Evolutionary conservation across 2,888 invertebrate genomes (phyloP), one percentile per base, ranked within the genome.

Genomic region (Lathronympha strigana): DNA sequence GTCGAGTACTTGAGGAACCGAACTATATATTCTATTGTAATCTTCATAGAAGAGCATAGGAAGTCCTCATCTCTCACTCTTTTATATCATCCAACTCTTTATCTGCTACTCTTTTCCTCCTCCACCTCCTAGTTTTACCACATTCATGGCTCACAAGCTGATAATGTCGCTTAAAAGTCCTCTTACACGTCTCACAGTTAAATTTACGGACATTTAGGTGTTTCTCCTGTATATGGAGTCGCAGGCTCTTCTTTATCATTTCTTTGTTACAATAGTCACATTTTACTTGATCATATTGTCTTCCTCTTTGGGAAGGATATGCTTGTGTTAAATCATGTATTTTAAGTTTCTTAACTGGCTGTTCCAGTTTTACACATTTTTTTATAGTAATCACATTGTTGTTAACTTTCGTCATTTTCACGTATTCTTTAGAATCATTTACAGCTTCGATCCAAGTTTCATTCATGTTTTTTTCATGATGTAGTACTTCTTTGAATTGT

Each of bases 231-330:
- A 90, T 89, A 58, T 90, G 90, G 0, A 75, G 69, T 2, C 74
- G 67, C 0, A 89, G 68, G 69, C 89, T 89, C 25, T 90, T 90
- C 57, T 90, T 90, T 5, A 87, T 19, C 89, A 90, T 88, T 53
- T 84, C 84, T 33, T 87, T 89, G 0, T 85, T 80, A 17, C 89
- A 90, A 69, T 88, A 88, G 71, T 89, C 84, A 58, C 89, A 90
- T 0, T 81, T 72, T 0, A 83, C 89, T 72, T 81, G 84, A 0
- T 81, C 83, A 71, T 84, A 86, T 1, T 83, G 79, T 0, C 79
- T 77, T 1, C 73, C 76, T 25, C n/a, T n/a, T n/a, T n/a, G n/a
- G n/a, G n/a, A n/a, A n/a, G 79, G 74, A 11, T 75, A 76, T 17
- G 64, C 63, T 0, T 84, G 81, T n/a, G 83, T 81, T 0, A 77